phyloP scores from a whole-genome alignment of 2,113 vertebrate species.

The Myxocyprinus asiaticus region DNA sequence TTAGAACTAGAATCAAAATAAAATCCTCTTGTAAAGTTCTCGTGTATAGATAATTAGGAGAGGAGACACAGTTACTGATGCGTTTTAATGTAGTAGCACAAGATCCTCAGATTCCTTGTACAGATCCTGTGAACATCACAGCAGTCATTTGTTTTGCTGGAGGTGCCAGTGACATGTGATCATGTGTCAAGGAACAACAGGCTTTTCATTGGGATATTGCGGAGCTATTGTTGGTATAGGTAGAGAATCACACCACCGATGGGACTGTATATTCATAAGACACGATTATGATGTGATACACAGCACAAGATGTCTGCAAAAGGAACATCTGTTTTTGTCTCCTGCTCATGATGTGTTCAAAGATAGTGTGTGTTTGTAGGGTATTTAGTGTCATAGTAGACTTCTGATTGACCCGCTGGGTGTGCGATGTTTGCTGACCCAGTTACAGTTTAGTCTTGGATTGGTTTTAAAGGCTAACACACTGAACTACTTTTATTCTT shows the following conservation, averaged over 20 bases:
- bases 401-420: not conserved
- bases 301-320: not conserved
- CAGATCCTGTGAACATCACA: slow-evolving; percentile 28
- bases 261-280: slow-evolving; percentile 21
- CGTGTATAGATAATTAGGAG: too few species aligned
- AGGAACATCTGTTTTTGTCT: not conserved
- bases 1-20: too few species aligned
- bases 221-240: slow-evolving; percentile 16
- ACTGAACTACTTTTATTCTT: too few species aligned
- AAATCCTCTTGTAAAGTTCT: too few species aligned
- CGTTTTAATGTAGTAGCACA: not conserved
- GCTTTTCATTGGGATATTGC: not conserved
- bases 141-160: slow-evolving; percentile 34
- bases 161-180: slow-evolving; percentile 8
- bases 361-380: slow-evolving; percentile 3
- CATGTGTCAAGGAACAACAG: slow-evolving; percentile 34
- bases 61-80: not conserved
- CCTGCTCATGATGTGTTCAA: not conserved
- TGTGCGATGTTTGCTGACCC: slow-evolving; percentile 21
- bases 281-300: not conserved
- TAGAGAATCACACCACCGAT: slow-evolving; percentile 12
- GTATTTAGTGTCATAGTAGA: not conserved
- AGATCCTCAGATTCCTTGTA: not conserved
- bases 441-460: not conserved
- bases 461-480: not conserved